phyloP scores from a whole-genome alignment of 2,888 invertebrate species.

The Lutraria lutraria region DNA sequence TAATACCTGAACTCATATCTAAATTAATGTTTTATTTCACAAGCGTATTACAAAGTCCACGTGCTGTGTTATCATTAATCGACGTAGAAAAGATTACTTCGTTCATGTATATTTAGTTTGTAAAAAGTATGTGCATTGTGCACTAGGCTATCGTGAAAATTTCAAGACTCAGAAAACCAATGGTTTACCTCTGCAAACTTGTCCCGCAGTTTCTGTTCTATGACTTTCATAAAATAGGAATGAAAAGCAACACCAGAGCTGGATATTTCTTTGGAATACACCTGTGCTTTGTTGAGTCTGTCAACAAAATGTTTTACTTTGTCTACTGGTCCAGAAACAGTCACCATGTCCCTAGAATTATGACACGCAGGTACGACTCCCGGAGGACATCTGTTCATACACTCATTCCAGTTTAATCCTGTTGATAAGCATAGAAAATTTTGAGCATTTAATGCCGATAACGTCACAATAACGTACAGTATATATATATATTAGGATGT shows the following conservation, averaged over 20 bases:
- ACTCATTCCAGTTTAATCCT: conserved; percentile 86
- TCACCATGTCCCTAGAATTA: conserved; percentile 97
- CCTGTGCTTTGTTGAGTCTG: conserved; percentile 82
- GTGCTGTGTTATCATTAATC: too few relatives aligned
- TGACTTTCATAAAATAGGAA: conserved; percentile 85
- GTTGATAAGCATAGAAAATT: background rate
- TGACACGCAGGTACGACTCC: conserved; percentile 91
- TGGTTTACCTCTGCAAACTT: background rate
- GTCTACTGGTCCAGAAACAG: conserved; percentile 94
- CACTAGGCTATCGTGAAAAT: too few relatives aligned
- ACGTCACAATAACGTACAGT: background rate
- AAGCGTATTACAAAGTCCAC: too few relatives aligned
- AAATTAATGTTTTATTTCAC: too few relatives aligned
- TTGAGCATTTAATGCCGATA: background rate
- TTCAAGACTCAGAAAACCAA: too few relatives aligned
- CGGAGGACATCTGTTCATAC: conserved; percentile 83
- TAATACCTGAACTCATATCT: too few relatives aligned
- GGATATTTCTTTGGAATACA: conserved; percentile 86
- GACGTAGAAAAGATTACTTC: too few relatives aligned
- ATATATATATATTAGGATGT: background rate
- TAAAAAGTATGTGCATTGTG: too few relatives aligned
- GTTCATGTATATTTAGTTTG: too few relatives aligned
- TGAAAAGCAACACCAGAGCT: conserved; percentile 87
- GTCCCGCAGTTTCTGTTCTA: conserved; percentile 65
- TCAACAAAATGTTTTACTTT: conserved; percentile 83